Evolutionary conservation across 2,888 invertebrate genomes (phyloP).

Genomic region (Lycaena phlaeas): DNA sequence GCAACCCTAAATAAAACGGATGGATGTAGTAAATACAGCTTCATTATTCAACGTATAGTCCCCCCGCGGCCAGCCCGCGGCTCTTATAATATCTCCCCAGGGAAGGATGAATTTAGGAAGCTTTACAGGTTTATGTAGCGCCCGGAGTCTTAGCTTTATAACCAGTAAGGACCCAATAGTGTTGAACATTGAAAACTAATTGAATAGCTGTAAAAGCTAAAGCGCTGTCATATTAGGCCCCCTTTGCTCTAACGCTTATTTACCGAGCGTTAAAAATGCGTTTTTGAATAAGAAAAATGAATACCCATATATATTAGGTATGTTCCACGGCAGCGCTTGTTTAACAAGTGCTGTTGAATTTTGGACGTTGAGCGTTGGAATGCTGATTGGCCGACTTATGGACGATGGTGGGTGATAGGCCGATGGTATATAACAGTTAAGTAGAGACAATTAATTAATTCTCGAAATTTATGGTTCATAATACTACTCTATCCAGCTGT

Average conservation of each 20-base stretch:
- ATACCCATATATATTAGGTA: no score
- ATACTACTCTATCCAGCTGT: no score
- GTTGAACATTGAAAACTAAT: background rate
- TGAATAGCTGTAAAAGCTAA: background rate
- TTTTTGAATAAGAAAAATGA: background rate
- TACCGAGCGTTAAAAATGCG: background rate
- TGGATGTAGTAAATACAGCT: slow-evolving; percentile 25
- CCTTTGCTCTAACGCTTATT: no score
- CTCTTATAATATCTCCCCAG: slow-evolving; percentile 15
- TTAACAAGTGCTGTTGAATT: no score
- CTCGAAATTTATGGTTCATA: no score
- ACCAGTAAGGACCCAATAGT: no score
- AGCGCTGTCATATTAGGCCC: background rate
- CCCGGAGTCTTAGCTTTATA: background rate
- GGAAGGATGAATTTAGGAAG: slow-evolving; percentile 16
- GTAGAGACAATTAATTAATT: no score
- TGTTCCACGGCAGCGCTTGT: no score
- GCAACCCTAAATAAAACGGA: background rate
- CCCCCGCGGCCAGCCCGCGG: slow-evolving; percentile 11
- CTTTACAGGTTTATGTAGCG: slow-evolving; percentile 7
- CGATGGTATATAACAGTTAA: no score
- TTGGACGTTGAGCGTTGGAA: no score
- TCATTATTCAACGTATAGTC: slow-evolving; percentile 8
- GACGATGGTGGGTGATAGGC: no score
- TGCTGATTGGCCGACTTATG: no score